Evolutionary conservation across 2,888 invertebrate genomes (phyloP), one percentile per base, ranked within the genome.

Genomic region (Lucinisca nassula): DNA sequence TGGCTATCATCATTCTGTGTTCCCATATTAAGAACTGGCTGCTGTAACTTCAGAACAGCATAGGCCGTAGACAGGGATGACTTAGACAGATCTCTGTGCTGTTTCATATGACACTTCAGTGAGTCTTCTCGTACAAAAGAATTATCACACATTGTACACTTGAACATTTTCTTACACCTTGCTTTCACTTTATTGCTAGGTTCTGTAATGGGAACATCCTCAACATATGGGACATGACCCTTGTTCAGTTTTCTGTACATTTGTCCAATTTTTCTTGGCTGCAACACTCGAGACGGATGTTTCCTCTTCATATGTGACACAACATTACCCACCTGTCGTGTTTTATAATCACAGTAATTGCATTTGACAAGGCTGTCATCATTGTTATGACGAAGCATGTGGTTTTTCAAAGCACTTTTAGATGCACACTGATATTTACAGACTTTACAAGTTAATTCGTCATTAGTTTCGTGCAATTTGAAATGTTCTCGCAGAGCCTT

Each of bases 101-200:
- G 96, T 38, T 95, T 93, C 78, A 96, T 82, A 91, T 97, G 96
- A 89, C 96, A 96, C n/a, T 95, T 92, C 72, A 96, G 92, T 0
- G 96, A 96, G 82, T 96, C 96, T 89, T 96, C 96, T 38, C 96
- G 91, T 0, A 96, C 96, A 93, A 96, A 97, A 0, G 96, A 92
- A 17, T 95, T 95, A 8, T 93, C 90, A 89, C 97, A 97, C 6
- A 92, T 82, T 0, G 92, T 89, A 91, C 97, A 97, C 51, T 93
- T 88, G 87, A 95, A 95, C 0, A 92, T 87, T 88, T 95, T 95
- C 78, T 92, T 89, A 83, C 95, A 95, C 67, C 90, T 92, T 30
- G 86, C 84, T n/a, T 75, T 85, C 32, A 84, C 30, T 38, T 87
- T 85, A 12, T 27, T 74, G 61, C 0, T 24, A 21, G 38, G 12